A percentile compares a stretch with the other conserved stretches of the same genome.
Evolutionary conservation across 2,797 vertebrate species (phyloP).

Genomic region (Dermochelys coriacea): DNA sequence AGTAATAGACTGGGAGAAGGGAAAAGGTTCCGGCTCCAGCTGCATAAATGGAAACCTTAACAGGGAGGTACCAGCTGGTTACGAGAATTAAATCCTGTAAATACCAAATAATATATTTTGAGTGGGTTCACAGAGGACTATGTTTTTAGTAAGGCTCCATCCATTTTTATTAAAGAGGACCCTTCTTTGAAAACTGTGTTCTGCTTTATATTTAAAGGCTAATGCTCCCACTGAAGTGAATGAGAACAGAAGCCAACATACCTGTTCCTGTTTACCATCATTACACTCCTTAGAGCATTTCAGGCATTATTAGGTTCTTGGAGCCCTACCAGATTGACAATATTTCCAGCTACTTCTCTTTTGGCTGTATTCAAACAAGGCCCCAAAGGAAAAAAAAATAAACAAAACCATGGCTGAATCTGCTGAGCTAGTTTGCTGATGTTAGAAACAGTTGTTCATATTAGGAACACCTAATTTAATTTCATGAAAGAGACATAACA

Average conservation of each 20-base stretch:
- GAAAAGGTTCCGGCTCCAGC: conserved; percentile 66
- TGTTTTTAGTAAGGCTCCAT: neutral
- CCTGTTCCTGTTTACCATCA: conserved; percentile 69
- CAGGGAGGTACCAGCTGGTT: conserved; percentile 71
- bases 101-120: conserved; percentile 27
- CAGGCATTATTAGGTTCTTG: conserved; percentile 74
- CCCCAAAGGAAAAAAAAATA: conserved; percentile 57
- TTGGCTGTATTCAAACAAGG: conserved; percentile 63
- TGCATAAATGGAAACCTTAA: conserved; percentile 70
- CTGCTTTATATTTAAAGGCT: conserved; percentile 55
- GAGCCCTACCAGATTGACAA: conserved; percentile 72
- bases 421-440: conserved; percentile 76
- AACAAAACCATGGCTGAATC: conserved; percentile 69
- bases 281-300: conserved; percentile 67
- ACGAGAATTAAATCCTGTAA: conserved; percentile 57
- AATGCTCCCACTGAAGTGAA: conserved; percentile 45
- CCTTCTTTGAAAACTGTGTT: conserved; percentile 25
- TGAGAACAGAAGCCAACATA: conserved; percentile 70
- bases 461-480: conserved; percentile 81
- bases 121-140: neutral
- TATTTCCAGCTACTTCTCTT: conserved; percentile 69
- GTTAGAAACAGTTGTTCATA: conserved; percentile 78
- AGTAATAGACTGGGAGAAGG: conserved; percentile 60
- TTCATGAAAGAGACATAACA: conserved; percentile 76
- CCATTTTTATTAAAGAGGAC: neutral